Evolutionary conservation across 2,113 vertebrate species (phyloP), one percentile per base, ranked within the genome.

Genomic region (Rhabdornis inornatus): DNA sequence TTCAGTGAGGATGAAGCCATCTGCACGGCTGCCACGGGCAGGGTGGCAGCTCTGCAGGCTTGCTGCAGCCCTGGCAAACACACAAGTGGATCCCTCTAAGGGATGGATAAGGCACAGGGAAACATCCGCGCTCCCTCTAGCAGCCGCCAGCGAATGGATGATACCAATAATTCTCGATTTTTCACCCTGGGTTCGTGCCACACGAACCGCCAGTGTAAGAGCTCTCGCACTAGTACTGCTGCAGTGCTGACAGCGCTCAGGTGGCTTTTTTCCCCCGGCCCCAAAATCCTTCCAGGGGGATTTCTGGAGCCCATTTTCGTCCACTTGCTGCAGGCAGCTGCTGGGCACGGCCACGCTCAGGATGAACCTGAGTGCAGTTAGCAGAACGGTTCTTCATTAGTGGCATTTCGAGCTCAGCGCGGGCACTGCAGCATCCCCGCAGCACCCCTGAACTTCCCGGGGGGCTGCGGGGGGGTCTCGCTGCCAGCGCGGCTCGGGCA

Each of bases 51-150:
- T 83, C 81, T n/a, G 85, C 77, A 42, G 88, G 39, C 39, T 76
- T 10, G 55, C 93, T 74, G 93, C 89, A 77, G 77, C 91, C 76
- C 86, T 40, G 88, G 81, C 85, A 60, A 74, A 16, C 45, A 17
- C 9, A 22, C 75, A 47, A 87, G 79, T 2, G 69, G 59, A 81
- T 69, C 74, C 78, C 88, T 89, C 23, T 4, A 30, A 83, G 72
- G 82, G 78, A 52, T 23, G 3, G 44, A 10, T 24, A 23, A 92
- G 64, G 78, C 82, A 16, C 44, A 49, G 60, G 77, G 88, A 93
- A 70, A 92, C 69, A 56, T 75, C 78, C 79, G 88, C 61, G 52
- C 95, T 96, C 90, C 92, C 90, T 96, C 94, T 94, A 95, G 95
- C 94, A 96, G 95, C 22, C 56, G 5, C 90, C 69, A 37, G 90